Evolutionary conservation across 2,797 vertebrate genomes (phyloP), one percentile per base, ranked within the genome.

Genomic region (Synaphobranchus kaupii): DNA sequence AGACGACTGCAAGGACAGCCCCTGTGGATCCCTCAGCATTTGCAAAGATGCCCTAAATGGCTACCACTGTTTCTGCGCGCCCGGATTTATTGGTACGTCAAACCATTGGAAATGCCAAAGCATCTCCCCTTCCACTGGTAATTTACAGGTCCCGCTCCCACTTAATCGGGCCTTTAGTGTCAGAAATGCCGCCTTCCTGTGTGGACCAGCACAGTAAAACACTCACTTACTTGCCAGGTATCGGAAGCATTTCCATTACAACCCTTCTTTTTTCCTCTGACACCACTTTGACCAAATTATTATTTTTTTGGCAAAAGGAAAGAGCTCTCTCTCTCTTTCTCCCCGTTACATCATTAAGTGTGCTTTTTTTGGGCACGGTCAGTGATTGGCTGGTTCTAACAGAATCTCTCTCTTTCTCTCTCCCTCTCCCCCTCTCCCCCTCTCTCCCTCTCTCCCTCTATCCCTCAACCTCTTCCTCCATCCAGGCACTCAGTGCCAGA

Each of bases 31-130:
- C 0, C 91, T 95, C 87, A 97, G 96, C 91, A 91, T 97, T 92
- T 98, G 97, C 91, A 90, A 95, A 92, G 96, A 97, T 17, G 39
- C 86, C 84, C 63, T 90, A 47, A 90, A 87, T 76, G 94, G 94
- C 84, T 97, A 97, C 89, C 90, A 89, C 58, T 98, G 97, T 90
- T 98, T 97, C 93, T 98, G 97, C 92, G 97, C 96, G 10, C 97
- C 97, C 89, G 97, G 97, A 85, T 97, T 98, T 91, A 95, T 98
- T 88, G 96, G 97, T 97, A 89, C 84, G 93, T 91, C 90, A 76
- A 13, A 54, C 31, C 34, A 56, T 12, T 1, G 0, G 22, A 63
- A 83, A 86, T 44, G 60, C 63, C 39, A 68, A 86, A 58, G 44
- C 47, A 66, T 85, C 84, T 50, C 60, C 54, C 73, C 28, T 13